Evolutionary conservation across 2,797 vertebrate genomes (phyloP), one percentile per base, ranked within the genome.

Genomic region (Octomys mimax): DNA sequence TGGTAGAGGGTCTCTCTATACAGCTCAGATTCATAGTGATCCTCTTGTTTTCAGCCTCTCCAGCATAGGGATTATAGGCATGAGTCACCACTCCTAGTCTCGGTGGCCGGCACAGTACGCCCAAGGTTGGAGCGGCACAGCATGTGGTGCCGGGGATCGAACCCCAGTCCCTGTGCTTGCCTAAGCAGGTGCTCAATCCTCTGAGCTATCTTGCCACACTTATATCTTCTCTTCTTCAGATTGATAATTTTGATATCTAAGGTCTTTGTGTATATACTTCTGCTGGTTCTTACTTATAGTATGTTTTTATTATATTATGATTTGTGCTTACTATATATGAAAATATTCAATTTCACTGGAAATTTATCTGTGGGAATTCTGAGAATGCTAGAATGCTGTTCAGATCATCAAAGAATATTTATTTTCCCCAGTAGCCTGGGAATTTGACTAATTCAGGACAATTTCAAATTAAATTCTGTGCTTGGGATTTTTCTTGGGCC

Each of bases 401-500:
- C 70, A 82, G 4, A 68, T 91, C 28, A 80, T 95, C 42, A 57
- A 6, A 62, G 16, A 93, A 54, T 79, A 21, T 87, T 96, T 91
- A 92, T 9, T 97, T 95, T 83, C 62, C 42, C 66, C 62, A 82
- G 39, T 52, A 73, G 36, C 54, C 54, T 79, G 39, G 62, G 52
- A 73, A n/a, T 90, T 73, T 61, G n/a, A 61, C 66, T 81, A 86
- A 77, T 77, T 28, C 12, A 91, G 31, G 10, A 89, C 11, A 93
- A 66, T 31, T 52, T 75, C 52, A 95, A 64, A 75, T 87, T 92
- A 93, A 80, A 94, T 89, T 94, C 42, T 94, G 11, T 89, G 61
- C 33, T 70, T 95, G 21, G 6, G 10, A 19, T 89, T 96, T 42
- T 89, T 31, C 33, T 83, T 46, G 7, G 5, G 77, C 11, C 42